phyloP scores from a whole-genome alignment of 2,797 vertebrate species.

The Falco biarmicus region DNA sequence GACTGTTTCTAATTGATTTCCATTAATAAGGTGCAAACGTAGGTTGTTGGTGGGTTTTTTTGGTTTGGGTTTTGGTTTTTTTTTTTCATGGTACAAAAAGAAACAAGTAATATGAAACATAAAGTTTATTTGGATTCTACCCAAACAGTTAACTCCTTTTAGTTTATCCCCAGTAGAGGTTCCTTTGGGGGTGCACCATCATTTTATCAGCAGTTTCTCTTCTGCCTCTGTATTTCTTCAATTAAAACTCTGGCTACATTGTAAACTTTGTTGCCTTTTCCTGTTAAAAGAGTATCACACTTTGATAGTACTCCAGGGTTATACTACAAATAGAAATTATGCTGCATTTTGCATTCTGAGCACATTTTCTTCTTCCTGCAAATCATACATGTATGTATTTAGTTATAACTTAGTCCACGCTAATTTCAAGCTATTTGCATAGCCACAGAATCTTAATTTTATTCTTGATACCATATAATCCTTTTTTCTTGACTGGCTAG shows the following conservation, averaged over 20 bases:
- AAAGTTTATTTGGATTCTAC: constrained; percentile 13
- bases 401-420: background rate
- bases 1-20: constrained; percentile 69
- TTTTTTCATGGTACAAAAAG: background rate
- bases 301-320: constrained; percentile 1
- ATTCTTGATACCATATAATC: background rate
- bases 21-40: constrained; percentile 55
- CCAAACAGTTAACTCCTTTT: constrained; percentile 38
- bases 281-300: background rate
- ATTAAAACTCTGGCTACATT: constrained; percentile 4
- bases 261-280: constrained; percentile 3
- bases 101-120: constrained; percentile 24
- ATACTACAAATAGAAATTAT: background rate
- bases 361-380: constrained; percentile 12
- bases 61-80: too few relatives aligned
- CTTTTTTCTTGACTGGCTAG: background rate
- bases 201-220: constrained; percentile 27
- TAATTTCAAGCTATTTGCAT: constrained; percentile 21
- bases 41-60: background rate
- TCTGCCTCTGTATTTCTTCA: constrained; percentile 8
- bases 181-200: background rate
- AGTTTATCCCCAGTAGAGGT: background rate
- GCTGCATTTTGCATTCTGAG: background rate
- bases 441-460: constrained; percentile 12
- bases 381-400: constrained; percentile 3